Percentiles rank a stretch among this genome's conserved stretches.
phyloP scores from a whole-genome alignment of 1,140 invertebrate species.

The Conopomorpha cramerella region DNA sequence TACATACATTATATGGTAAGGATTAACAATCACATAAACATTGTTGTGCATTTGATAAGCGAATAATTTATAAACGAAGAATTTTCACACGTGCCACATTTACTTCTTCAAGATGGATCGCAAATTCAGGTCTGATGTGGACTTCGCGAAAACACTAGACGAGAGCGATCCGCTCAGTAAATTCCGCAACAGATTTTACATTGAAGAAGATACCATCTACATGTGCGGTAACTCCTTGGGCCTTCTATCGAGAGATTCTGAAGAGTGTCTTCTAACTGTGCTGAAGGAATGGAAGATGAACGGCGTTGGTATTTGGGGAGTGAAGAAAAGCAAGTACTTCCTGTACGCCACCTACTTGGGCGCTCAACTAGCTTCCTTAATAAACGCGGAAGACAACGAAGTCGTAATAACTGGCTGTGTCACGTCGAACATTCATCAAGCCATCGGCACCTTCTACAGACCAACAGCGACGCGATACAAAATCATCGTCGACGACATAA shows the following conservation, averaged over 20 bases:
- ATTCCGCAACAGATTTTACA: slow-evolving; percentile 25
- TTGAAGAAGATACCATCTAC: slow-evolving; percentile 27
- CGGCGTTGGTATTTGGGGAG: slow-evolving; percentile 30
- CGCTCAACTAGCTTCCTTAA: slow-evolving; percentile 27
- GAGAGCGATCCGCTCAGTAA: slow-evolving; percentile 27
- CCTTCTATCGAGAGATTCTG: slow-evolving; percentile 29
- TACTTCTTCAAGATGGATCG: slow-evolving; percentile 1
- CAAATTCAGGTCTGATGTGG: slow-evolving; percentile 17
- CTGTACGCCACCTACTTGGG: slow-evolving; percentile 25
- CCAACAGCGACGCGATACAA: slow-evolving; percentile 28
- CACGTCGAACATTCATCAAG: slow-evolving; percentile 35
- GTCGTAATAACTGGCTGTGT: slow-evolving; percentile 22
- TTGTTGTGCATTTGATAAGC: no score
- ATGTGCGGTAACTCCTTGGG: slow-evolving; percentile 44
- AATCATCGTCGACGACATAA: slow-evolving; percentile 36
- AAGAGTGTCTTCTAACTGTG: slow-evolving; percentile 14
- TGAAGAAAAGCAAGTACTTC: slow-evolving; percentile 26
- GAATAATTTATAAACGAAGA: no score
- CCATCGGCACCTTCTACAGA: slow-evolving; percentile 36
- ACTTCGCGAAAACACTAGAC: slow-evolving; percentile 21
- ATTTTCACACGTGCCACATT: background rate
- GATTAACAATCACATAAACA: no score
- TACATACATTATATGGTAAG: no score
- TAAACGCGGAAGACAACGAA: slow-evolving; percentile 26
- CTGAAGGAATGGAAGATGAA: slow-evolving; percentile 32